Conservation (phyloP, 2,113 vertebrate species). For the Vombatus ursinus region DNA sequence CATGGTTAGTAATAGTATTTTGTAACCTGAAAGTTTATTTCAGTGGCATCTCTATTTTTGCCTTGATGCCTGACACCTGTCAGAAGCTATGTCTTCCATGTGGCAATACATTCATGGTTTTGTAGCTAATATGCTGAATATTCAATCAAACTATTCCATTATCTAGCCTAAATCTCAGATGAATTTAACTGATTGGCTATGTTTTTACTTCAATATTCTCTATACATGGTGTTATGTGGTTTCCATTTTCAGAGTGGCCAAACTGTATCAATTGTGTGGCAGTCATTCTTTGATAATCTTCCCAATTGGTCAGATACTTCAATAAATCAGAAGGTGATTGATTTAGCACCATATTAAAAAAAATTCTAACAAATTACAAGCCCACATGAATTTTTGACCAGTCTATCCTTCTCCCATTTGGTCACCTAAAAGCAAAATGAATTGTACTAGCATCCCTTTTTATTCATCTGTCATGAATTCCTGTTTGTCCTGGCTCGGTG, state of each 20-base stretch:
- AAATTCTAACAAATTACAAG: conserved; percentile 45
- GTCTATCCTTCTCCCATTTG: conserved; percentile 45
- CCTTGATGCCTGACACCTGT: background rate
- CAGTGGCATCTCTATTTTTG: background rate
- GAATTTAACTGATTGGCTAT: background rate
- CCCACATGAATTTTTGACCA: conserved; percentile 52
- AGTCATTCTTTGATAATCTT: background rate
- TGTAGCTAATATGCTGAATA: background rate
- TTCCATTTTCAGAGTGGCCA: conserved; percentile 37
- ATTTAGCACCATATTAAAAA: conserved; percentile 9
- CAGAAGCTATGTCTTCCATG: background rate
- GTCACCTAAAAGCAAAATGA: conserved; percentile 17
- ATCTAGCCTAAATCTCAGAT: background rate
- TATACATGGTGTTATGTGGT: conserved; percentile 13
- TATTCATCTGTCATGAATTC: background rate
- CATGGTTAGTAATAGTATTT: background rate
- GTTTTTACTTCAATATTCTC: conserved; percentile 18
- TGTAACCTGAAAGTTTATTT: background rate
- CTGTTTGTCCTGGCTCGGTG: background rate
- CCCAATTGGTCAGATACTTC: conserved; percentile 4
- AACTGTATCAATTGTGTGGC: conserved; percentile 29
- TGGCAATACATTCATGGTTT: background rate
- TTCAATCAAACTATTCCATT: background rate
- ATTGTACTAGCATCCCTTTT: conserved; percentile 6
- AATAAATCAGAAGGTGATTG: conserved; percentile 41